phyloP scores from a whole-genome alignment of 1,140 invertebrate genomes.

The Orchestia grillus region DNA sequence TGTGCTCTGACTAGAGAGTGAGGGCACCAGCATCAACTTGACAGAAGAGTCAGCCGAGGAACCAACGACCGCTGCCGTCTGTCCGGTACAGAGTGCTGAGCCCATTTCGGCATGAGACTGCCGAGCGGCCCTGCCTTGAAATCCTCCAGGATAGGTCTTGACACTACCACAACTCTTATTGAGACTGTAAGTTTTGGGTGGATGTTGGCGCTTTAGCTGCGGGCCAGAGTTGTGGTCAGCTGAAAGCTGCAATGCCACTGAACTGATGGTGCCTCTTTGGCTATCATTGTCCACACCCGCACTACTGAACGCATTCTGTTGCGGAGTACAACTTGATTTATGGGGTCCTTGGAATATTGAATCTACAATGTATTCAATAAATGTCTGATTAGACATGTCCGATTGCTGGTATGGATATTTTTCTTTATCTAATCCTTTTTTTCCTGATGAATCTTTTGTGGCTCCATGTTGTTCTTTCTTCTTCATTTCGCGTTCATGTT shows the following conservation, averaged over 20 bases:
- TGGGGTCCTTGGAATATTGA: background rate
- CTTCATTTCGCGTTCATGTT: background rate
- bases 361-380: background rate
- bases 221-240: background rate
- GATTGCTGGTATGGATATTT: background rate
- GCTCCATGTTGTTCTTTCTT: background rate
- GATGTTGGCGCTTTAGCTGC: constrained; percentile 12
- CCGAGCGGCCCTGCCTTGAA: background rate
- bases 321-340: background rate
- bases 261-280: background rate
- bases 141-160: background rate
- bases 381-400: background rate
- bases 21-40: background rate
- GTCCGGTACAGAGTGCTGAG: background rate
- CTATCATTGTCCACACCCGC: background rate
- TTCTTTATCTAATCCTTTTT: background rate
- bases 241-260: background rate
- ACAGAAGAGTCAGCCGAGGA: background rate
- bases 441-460: background rate
- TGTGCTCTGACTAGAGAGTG: background rate
- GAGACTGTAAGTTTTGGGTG: constrained; percentile 23
- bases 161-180: background rate
- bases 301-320: background rate
- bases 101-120: background rate
- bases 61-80: background rate